Percentiles rank a stretch among this genome's conserved stretches.
phyloP scores from a whole-genome alignment of 2,797 vertebrate species.

The Momotus momota region DNA sequence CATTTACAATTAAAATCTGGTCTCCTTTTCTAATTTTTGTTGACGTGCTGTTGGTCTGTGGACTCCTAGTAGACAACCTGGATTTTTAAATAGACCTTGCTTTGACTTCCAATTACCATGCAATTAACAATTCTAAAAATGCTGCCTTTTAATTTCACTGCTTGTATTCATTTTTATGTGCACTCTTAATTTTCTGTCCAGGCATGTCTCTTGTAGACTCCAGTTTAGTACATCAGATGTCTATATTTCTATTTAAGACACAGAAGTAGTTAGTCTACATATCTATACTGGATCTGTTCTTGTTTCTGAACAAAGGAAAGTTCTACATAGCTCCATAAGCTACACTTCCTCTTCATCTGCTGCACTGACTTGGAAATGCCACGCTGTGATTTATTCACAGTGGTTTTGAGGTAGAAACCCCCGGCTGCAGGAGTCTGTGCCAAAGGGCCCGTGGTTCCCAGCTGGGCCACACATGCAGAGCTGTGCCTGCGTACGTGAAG shows the following conservation, averaged over 20 bases:
- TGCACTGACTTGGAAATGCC: background rate
- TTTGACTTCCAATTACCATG: slow-evolving; percentile 77
- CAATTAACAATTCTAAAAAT: slow-evolving; percentile 74
- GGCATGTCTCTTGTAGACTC: background rate
- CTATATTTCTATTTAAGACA: slow-evolving; percentile 17
- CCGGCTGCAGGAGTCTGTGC: background rate
- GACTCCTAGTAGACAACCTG: slow-evolving; percentile 71
- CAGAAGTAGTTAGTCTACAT: background rate
- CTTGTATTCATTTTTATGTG: slow-evolving; percentile 53
- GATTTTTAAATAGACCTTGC: slow-evolving; percentile 75
- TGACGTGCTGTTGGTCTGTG: slow-evolving; percentile 69
- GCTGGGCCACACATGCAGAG: background rate
- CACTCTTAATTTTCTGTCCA: slow-evolving; percentile 30
- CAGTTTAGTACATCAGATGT: background rate
- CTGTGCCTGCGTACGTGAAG: background rate
- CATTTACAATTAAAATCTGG: slow-evolving; percentile 78
- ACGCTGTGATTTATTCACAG: background rate
- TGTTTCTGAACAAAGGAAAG: background rate
- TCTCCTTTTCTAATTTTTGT: slow-evolving; percentile 75
- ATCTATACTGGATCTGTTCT: background rate
- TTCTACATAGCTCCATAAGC: background rate
- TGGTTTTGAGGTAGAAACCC: background rate
- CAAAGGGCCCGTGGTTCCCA: background rate
- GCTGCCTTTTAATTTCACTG: slow-evolving; percentile 67
- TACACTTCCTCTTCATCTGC: background rate